A percentile compares a stretch with the other conserved stretches of the same genome.
Evolutionary conservation across 2,113 vertebrate species (phyloP).

Genomic region (Pterocles orientalis): DNA sequence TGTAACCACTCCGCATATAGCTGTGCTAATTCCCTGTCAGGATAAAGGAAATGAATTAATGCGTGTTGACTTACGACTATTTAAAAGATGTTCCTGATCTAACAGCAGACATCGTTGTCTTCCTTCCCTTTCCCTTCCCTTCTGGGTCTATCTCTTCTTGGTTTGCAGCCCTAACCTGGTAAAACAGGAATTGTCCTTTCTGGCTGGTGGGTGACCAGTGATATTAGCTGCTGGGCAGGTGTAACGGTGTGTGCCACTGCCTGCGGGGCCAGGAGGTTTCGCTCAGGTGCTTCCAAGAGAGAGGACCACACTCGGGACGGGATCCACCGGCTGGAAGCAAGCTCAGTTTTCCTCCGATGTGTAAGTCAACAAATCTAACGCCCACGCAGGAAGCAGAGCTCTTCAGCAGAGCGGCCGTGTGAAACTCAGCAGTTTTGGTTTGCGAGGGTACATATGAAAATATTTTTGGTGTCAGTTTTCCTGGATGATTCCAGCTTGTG

Average conservation of each 20-base stretch:
- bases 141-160: background rate
- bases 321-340: accelerated
- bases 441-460: constrained; percentile 33
- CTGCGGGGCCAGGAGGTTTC: background rate
- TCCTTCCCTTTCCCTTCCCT: background rate
- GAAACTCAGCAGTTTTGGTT: constrained; percentile 54
- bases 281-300: background rate
- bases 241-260: background rate
- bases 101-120: background rate
- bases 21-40: constrained; percentile 27
- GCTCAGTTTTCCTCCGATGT: background rate
- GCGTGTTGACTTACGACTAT: background rate
- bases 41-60: background rate
- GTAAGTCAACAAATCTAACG: background rate
- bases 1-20: background rate
- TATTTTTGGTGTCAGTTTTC: constrained; percentile 59
- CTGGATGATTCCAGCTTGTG: background rate
- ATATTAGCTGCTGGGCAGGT: background rate
- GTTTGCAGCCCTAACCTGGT: background rate
- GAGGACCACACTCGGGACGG: background rate
- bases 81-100: background rate
- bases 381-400: constrained; percentile 32
- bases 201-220: background rate
- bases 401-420: background rate
- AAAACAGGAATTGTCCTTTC: background rate